A percentile compares a stretch with the other conserved stretches of the same genome.
These are phyloP conservation scores for Meles meles DNA, from an alignment of 2,113 vertebrate genomes.

Conservation along the genomic window DNA sequence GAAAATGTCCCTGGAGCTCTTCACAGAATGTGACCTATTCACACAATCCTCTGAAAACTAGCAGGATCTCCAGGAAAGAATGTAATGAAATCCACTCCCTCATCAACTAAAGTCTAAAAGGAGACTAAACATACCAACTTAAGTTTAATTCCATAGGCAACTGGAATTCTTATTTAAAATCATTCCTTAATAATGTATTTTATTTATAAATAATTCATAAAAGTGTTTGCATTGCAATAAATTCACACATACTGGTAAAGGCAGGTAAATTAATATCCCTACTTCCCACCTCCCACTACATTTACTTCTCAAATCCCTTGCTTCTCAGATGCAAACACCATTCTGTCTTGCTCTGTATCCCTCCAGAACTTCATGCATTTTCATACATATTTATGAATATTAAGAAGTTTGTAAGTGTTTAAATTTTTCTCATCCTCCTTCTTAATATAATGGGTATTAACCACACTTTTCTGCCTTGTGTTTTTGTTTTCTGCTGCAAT, in stretches of 20 bases:
- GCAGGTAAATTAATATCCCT: neutral
- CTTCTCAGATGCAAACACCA: neutral
- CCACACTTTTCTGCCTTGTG: neutral
- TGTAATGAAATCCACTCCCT: neutral
- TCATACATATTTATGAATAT: neutral
- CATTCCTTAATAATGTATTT: neutral
- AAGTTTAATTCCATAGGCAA: neutral
- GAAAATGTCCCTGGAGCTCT: neutral
- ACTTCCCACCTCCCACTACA: no score
- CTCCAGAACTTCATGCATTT: neutral
- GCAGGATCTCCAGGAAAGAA: neutral
- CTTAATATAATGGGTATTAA: neutral
- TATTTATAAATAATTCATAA: neutral
- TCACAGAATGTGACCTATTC: neutral
- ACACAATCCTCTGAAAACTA: neutral
- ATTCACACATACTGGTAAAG: neutral
- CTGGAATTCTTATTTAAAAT: neutral
- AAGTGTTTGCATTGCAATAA: neutral
- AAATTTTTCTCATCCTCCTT: neutral
- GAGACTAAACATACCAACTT: neutral
- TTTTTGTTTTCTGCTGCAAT: neutral
- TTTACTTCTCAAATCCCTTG: neutral
- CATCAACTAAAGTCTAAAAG: neutral
- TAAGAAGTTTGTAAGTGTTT: no score
- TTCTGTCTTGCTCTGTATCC: neutral